Evolutionary conservation across 2,888 invertebrate genomes (phyloP).

Genomic region (Orthonevra nobilis): DNA sequence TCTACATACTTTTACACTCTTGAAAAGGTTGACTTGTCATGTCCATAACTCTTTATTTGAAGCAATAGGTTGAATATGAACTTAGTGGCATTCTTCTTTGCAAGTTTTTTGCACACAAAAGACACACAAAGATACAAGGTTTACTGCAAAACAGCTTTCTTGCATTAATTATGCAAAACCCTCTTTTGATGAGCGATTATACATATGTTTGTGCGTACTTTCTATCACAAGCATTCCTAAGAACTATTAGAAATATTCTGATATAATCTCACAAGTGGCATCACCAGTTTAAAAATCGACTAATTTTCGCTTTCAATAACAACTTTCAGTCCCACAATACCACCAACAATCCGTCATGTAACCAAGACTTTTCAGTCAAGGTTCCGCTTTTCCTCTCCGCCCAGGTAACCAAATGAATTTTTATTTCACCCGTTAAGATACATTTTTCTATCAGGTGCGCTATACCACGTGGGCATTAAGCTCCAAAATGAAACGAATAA

Average conservation of each 20-base stretch:
- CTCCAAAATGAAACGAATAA: constrained; percentile 24
- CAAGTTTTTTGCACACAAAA: too few relatives aligned
- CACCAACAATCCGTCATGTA: neutral
- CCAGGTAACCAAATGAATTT: neutral
- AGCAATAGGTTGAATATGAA: too few relatives aligned
- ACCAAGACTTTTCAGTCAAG: constrained; percentile 25
- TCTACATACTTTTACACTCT: too few relatives aligned
- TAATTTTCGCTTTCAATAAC: too few relatives aligned
- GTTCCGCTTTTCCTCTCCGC: constrained; percentile 45
- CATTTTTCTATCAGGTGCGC: constrained; percentile 38
- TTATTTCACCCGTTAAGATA: neutral
- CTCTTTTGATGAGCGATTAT: neutral
- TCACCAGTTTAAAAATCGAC: constrained; percentile 5
- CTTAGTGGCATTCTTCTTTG: too few relatives aligned
- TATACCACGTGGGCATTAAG: constrained; percentile 53
- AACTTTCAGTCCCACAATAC: too few relatives aligned
- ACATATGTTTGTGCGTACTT: too few relatives aligned
- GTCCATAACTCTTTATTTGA: too few relatives aligned
- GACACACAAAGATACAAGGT: too few relatives aligned
- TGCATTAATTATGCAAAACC: constrained; percentile 1
- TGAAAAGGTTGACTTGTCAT: too few relatives aligned
- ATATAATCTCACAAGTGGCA: constrained; percentile 27
- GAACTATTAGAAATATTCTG: too few relatives aligned
- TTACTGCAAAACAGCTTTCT: neutral
- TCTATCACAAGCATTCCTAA: too few relatives aligned